Conservation (phyloP, 2,888 invertebrate genomes). For the Eristalis tenax region DNA sequence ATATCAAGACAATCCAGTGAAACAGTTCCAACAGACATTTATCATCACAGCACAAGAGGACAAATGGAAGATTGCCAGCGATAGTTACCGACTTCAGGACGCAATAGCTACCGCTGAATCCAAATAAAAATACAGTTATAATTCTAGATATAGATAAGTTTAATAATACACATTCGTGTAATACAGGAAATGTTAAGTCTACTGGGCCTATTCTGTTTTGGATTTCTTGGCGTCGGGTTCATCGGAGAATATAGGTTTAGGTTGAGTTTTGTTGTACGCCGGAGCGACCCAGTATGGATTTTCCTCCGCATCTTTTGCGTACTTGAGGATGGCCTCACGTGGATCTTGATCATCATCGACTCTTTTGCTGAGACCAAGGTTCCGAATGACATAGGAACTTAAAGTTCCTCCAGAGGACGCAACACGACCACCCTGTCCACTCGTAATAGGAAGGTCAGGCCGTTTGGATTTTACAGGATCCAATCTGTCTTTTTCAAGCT, state of each 20-base stretch:
- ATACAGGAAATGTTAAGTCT: neutral
- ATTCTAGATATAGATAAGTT: slow-evolving; percentile 19
- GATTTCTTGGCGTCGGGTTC: slow-evolving; percentile 79
- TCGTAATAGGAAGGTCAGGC: slow-evolving; percentile 93
- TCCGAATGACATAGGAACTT: slow-evolving; percentile 97
- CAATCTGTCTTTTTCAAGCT: slow-evolving; percentile 94
- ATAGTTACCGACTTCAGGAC: slow-evolving; percentile 91
- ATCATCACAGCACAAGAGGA: slow-evolving; percentile 92
- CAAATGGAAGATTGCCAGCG: slow-evolving; percentile 96
- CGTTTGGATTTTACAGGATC: slow-evolving; percentile 92
- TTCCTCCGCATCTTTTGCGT: slow-evolving; percentile 96
- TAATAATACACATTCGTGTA: slow-evolving; percentile 19
- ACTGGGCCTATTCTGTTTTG: slow-evolving; percentile 75
- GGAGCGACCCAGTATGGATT: slow-evolving; percentile 98
- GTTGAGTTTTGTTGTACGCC: slow-evolving; percentile 94
- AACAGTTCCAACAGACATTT: slow-evolving; percentile 92
- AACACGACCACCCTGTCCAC: slow-evolving; percentile 95
- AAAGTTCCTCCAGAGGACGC: slow-evolving; percentile 95
- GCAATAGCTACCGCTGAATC: slow-evolving; percentile 73
- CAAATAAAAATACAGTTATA: slow-evolving; percentile 36
- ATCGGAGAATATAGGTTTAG: slow-evolving; percentile 89
- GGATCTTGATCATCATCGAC: slow-evolving; percentile 97
- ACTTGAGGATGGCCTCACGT: slow-evolving; percentile 95
- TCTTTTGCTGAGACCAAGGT: slow-evolving; percentile 95
- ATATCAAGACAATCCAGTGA: slow-evolving; percentile 84